phyloP scores from a whole-genome alignment of 2,888 invertebrate genomes.

The Calliphora vomitoria region DNA sequence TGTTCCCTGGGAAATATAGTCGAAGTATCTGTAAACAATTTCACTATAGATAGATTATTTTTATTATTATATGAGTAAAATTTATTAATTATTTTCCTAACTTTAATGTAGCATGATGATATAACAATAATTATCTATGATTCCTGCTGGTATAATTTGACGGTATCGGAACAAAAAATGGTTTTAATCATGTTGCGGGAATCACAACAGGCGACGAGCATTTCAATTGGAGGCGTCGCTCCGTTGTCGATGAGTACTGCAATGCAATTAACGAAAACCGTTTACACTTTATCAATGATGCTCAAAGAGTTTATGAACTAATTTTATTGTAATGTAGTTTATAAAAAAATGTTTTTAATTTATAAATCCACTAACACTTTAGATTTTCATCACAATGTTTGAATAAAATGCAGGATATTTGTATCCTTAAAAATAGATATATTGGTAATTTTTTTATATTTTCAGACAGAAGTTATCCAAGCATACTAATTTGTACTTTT shows the following conservation, averaged over 20 bases:
- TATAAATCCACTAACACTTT: no score
- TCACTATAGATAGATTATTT: not conserved
- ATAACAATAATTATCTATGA: slow-evolving; percentile 72
- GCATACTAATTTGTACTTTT: no score
- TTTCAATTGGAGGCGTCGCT: slow-evolving; percentile 75
- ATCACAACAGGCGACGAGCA: slow-evolving; percentile 70
- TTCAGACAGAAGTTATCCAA: no score
- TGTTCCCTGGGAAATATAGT: slow-evolving; percentile 64
- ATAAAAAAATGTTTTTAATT: no score
- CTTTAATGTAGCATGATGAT: slow-evolving; percentile 52
- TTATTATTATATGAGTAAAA: not conserved
- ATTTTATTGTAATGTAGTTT: not conserved
- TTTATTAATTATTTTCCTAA: not conserved
- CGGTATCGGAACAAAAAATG: slow-evolving; percentile 74
- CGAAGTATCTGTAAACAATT: slow-evolving; percentile 41
- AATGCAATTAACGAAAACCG: slow-evolving; percentile 76
- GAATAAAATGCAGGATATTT: no score
- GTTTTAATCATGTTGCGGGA: slow-evolving; percentile 76
- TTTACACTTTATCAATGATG: slow-evolving; percentile 74
- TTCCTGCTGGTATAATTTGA: slow-evolving; percentile 77
- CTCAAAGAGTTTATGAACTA: slow-evolving; percentile 61
- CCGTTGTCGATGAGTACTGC: slow-evolving; percentile 76
- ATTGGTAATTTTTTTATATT: no score
- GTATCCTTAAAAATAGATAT: no score
- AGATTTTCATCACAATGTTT: no score